Evolutionary conservation across 2,888 invertebrate species (phyloP).

Genomic region (Neria commutata): DNA sequence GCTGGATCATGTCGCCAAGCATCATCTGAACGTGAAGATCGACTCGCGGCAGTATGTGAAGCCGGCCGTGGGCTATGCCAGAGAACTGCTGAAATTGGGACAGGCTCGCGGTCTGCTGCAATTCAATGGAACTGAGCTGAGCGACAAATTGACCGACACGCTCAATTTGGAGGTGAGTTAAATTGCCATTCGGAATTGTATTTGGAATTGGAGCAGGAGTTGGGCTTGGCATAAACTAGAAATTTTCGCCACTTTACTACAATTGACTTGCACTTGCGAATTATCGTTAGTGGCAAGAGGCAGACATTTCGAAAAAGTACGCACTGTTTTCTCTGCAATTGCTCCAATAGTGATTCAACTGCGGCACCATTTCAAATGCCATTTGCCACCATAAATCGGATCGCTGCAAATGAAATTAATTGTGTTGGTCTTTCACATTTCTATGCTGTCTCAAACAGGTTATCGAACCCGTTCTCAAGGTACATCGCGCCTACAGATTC

Average conservation of each 20-base stretch:
- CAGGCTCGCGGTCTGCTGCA: slow-evolving; percentile 72
- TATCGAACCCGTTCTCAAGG: slow-evolving; percentile 81
- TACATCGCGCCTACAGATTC: slow-evolving; percentile 81
- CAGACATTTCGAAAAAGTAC: slow-evolving; percentile 19
- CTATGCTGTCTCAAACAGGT: slow-evolving; percentile 63
- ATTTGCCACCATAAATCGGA: too few species aligned
- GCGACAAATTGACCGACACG: slow-evolving; percentile 77
- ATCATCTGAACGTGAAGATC: slow-evolving; percentile 73
- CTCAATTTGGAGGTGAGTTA: slow-evolving; percentile 74
- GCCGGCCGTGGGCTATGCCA: slow-evolving; percentile 75
- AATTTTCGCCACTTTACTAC: background rate
- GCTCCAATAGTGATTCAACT: slow-evolving; percentile 20
- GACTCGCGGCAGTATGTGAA: slow-evolving; percentile 77
- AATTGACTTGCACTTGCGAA: background rate
- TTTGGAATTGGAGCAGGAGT: too few species aligned
- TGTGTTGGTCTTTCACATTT: slow-evolving; percentile 41
- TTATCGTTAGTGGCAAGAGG: background rate
- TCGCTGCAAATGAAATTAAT: slow-evolving; percentile 45
- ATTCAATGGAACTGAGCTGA: slow-evolving; percentile 74
- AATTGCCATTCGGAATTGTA: too few species aligned
- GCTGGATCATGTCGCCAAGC: slow-evolving; percentile 71
- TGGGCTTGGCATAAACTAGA: slow-evolving; percentile 15
- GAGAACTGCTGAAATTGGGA: slow-evolving; percentile 75
- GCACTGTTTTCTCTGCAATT: slow-evolving; percentile 15
- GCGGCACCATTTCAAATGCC: slow-evolving; percentile 13